Evolutionary conservation across 2,888 invertebrate genomes (phyloP), one percentile per base, ranked within the genome.

Genomic region (Alloscopus bannaensis): DNA sequence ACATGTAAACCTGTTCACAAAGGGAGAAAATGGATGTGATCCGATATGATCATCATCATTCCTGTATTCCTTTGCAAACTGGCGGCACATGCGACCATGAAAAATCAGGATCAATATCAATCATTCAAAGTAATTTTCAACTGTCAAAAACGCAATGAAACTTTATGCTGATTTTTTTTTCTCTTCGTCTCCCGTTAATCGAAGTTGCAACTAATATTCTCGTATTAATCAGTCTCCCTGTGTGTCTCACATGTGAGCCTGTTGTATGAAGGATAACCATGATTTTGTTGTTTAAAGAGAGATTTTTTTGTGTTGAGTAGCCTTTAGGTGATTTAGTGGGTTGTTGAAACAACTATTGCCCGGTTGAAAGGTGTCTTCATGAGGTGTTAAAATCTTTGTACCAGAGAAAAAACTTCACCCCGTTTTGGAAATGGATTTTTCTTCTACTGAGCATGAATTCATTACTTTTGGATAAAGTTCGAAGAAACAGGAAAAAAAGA

Each of bases 41-140:
- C n/a, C n/a, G n/a, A n/a, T n/a, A n/a, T n/a, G n/a, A n/a, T n/a
- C n/a, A n/a, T n/a, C 22, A 24, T 2, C 26, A 13, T 31, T 16
- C 47, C 28, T 18, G 18, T 26, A 16, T 28, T 26, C 65, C 28
- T 3, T 31, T 76, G 64, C 64, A 64, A 78, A 78, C 70, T 78
- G 64, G 77, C 70, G 77, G 77, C 77, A n/a, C n/a, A 78, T 70
- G 77, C 77, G 77, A 70, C 77, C 77, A 78, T 78, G 77, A 78
- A 78, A 78, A 78, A 78, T 78, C 70, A 78, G 77, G 77, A 78
- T 78, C 77, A 70, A 65, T 78, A 78, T 78, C 77, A 78, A 78
- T 78, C 77, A 78, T 78, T 78, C 70, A 64, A 66, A 62, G 69
- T 29, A 78, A 69, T 78, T 78, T 78, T 70, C 57, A 78, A 78